Evolutionary conservation across 1,140 invertebrate species (phyloP).

Genomic region (Melipona quadrifasciata): DNA sequence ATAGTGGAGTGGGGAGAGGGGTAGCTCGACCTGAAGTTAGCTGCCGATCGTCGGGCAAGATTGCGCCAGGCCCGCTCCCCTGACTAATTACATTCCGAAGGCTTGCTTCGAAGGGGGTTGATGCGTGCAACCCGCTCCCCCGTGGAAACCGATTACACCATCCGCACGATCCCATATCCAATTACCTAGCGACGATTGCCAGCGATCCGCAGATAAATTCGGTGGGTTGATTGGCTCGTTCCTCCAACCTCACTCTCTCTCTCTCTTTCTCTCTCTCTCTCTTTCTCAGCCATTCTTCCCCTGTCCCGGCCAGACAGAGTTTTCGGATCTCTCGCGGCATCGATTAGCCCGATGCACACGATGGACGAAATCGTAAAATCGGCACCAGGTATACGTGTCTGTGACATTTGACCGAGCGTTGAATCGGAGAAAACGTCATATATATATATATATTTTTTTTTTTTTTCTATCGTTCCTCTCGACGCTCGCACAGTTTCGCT

Average conservation of each 20-base stretch:
- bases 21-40: constrained; percentile 14
- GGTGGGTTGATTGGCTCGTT: constrained; percentile 55
- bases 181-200: constrained; percentile 75
- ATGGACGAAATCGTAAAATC: not conserved
- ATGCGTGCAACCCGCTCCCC: constrained; percentile 2
- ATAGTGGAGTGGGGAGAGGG: constrained; percentile 30
- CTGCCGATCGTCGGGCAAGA: constrained; percentile 67
- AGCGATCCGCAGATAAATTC: constrained; percentile 68
- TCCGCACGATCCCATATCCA: constrained; percentile 70
- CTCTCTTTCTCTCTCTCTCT: not conserved
- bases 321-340: not conserved
- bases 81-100: constrained; percentile 79
- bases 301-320: not conserved
- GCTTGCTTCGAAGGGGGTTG: constrained; percentile 46
- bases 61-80: constrained; percentile 64
- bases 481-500: not conserved
- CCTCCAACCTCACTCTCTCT: not conserved
- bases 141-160: constrained; percentile 52
- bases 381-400: not conserved
- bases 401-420: too few relatives aligned
- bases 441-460: too few relatives aligned
- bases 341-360: not conserved
- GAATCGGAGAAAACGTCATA: not conserved
- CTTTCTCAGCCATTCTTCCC: not conserved
- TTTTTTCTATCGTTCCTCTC: not conserved